phyloP scores from a whole-genome alignment of 2,113 vertebrate species.

The Chaetorhynchus papuensis region DNA sequence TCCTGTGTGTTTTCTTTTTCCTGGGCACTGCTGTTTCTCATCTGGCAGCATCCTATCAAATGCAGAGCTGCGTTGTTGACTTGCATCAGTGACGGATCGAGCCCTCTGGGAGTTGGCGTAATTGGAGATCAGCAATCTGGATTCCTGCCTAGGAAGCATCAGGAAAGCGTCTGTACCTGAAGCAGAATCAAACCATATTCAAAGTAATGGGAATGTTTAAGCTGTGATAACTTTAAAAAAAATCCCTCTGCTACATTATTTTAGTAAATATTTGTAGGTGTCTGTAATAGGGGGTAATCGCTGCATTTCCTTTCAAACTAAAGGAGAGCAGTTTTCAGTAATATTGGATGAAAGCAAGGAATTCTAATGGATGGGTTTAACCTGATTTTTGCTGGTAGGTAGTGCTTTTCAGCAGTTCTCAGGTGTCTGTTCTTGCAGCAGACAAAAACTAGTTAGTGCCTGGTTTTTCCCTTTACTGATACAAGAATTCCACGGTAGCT shows the following conservation, averaged over 20 bases:
- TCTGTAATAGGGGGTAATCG: slow-evolving; percentile 7
- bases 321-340: neutral
- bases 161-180: neutral
- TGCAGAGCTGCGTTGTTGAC: neutral
- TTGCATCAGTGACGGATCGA: neutral
- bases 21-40: neutral
- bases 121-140: slow-evolving; percentile 16
- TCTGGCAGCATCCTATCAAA: neutral
- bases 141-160: slow-evolving; percentile 32
- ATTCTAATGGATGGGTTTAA: neutral
- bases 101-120: neutral
- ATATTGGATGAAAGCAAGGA: neutral
- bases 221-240: neutral
- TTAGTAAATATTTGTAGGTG: slow-evolving; percentile 53
- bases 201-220: slow-evolving; percentile 1
- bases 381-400: neutral
- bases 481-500: neutral
- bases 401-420: neutral
- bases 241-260: neutral
- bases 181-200: neutral
- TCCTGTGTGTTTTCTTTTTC: neutral
- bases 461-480: neutral
- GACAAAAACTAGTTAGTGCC: neutral
- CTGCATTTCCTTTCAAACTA: slow-evolving; percentile 5
- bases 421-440: neutral